Conservation (phyloP, 2,797 vertebrate genomes). For the Mus spretus region DNA sequence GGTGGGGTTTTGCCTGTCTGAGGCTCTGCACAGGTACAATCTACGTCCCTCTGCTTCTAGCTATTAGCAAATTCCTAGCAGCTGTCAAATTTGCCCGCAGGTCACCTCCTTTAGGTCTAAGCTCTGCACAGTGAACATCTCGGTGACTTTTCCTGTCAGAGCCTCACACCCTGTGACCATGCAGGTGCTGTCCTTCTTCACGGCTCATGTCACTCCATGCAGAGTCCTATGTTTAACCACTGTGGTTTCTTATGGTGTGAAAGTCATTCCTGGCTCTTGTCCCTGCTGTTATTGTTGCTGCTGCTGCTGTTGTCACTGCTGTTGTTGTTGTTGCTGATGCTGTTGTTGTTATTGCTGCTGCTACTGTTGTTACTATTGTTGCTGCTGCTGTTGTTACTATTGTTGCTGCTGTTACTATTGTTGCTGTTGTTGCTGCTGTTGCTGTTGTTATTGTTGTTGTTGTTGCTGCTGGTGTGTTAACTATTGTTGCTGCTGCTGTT, state of each 20-base stretch:
- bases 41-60: not conserved
- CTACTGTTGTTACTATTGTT: rapidly evolving
- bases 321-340: too few relatives aligned
- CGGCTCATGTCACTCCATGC: not conserved
- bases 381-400: rapidly evolving
- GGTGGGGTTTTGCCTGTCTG: not conserved
- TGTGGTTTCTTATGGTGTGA: not conserved
- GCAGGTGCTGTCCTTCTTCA: not conserved
- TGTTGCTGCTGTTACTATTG: too few relatives aligned
- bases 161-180: not conserved
- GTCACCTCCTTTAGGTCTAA: not conserved
- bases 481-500: too few relatives aligned
- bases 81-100: not conserved
- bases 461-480: too few relatives aligned
- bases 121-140: not conserved
- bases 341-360: too few relatives aligned
- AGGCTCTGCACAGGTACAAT: not conserved
- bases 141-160: not conserved
- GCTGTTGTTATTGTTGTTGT: rapidly evolving
- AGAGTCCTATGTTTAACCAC: not conserved
- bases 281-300: too few relatives aligned
- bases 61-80: not conserved
- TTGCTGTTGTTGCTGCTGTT: not conserved
- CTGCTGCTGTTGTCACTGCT: rapidly evolving
- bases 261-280: too few relatives aligned